Percentiles rank a stretch among this genome's conserved stretches.
phyloP scores from a whole-genome alignment of 1,140 invertebrate species.

The Brachionus plicatilis region DNA sequence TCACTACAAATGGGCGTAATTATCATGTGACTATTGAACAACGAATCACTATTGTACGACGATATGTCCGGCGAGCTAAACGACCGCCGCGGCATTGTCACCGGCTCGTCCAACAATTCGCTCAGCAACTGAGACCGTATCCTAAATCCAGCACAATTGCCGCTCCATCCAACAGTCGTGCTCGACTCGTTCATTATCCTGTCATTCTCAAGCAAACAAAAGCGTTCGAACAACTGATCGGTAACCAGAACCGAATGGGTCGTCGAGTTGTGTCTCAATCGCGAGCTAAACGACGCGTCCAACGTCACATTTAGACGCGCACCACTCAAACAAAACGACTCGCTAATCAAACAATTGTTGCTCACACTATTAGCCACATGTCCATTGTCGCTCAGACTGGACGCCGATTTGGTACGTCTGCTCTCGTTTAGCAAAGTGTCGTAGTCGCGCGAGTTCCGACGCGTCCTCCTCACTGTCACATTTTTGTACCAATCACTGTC shows the following conservation, averaged over 20 bases:
- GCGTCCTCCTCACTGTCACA: neutral
- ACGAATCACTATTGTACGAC: conserved; percentile 2
- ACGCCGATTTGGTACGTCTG: neutral
- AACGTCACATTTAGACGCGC: neutral
- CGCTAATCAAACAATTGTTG: neutral
- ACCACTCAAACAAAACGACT: neutral
- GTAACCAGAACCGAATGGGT: neutral
- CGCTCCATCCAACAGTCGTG: neutral
- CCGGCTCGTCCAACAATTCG: neutral
- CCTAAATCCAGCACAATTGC: neutral
- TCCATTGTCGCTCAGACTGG: neutral
- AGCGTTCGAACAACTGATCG: conserved; percentile 21
- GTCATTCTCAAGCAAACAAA: neutral
- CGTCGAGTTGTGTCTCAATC: neutral
- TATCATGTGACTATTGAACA: conserved; percentile 35
- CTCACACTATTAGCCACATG: neutral
- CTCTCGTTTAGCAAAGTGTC: neutral
- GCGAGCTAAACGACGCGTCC: neutral
- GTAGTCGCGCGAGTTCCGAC: neutral
- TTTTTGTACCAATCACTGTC: neutral
- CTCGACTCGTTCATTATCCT: neutral
- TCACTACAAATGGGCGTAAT: conserved; percentile 37
- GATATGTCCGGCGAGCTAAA: neutral
- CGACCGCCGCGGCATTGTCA: neutral
- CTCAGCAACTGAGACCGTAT: neutral